Evolutionary conservation across 35 echinoderm and acorn worm species (phyloP).

Genomic region (Patiria miniata): DNA sequence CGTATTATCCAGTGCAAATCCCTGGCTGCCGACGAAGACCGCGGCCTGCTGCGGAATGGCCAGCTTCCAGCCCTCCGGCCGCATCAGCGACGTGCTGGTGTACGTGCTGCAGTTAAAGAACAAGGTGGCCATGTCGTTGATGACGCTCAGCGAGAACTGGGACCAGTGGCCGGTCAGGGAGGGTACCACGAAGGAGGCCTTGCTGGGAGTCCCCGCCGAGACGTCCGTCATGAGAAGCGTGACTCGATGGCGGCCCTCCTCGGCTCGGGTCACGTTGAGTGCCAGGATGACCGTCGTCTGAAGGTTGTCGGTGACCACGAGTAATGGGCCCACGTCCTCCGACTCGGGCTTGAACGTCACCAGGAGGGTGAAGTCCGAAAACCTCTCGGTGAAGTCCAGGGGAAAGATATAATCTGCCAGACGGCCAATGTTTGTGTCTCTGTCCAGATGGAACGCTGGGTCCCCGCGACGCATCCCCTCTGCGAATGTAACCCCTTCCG

Average conservation of each 20-base stretch:
- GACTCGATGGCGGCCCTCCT: constrained; percentile 8
- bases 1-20: background rate
- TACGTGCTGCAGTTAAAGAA: constrained; percentile 42
- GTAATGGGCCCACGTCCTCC: constrained; percentile 30
- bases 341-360: constrained; percentile 42
- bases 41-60: constrained; percentile 24
- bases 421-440: constrained; percentile 54
- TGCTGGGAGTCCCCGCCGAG: background rate
- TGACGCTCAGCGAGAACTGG: constrained; percentile 35
- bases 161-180: constrained; percentile 53
- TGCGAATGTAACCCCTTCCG: constrained; percentile 44
- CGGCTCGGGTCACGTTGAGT: constrained; percentile 30
- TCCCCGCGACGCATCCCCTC: constrained; percentile 29
- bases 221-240: constrained; percentile 36
- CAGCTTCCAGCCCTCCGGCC: constrained; percentile 41
- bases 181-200: constrained; percentile 46
- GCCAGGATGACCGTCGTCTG: constrained; percentile 45
- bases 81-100: constrained; percentile 1
- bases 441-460: constrained; percentile 51
- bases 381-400: constrained; percentile 29
- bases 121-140: constrained; percentile 39
- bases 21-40: constrained; percentile 54
- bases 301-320: constrained; percentile 25
- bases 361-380: constrained; percentile 53
- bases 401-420: constrained; percentile 51